Evolutionary conservation across 2,888 invertebrate genomes (phyloP).

Genomic region (Dasypogon diadema): DNA sequence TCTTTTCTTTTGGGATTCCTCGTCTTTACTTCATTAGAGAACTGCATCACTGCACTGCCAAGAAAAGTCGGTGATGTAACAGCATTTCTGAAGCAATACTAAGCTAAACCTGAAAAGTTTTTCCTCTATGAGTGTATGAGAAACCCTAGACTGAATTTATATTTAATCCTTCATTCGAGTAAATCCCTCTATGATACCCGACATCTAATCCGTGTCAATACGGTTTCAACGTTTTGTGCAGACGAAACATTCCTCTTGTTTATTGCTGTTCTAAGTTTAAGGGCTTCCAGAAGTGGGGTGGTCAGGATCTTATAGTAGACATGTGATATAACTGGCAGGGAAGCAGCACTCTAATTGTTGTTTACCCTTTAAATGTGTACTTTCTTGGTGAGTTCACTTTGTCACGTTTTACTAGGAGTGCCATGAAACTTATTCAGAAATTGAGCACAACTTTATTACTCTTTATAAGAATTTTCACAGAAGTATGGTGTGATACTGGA

Average conservation of each 20-base stretch:
- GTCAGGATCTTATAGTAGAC: neutral
- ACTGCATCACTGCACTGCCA: neutral
- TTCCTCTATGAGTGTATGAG: neutral
- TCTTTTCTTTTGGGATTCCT: slow-evolving; percentile 24
- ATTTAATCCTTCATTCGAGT: slow-evolving; percentile 30
- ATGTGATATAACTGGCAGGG: slow-evolving; percentile 12
- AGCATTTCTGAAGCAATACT: neutral
- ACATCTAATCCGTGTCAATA: slow-evolving; percentile 41
- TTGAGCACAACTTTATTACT: slow-evolving; percentile 25
- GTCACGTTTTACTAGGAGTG: slow-evolving; percentile 48
- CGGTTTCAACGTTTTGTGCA: slow-evolving; percentile 25
- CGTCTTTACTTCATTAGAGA: slow-evolving; percentile 39
- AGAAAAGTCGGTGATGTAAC: slow-evolving; percentile 28
- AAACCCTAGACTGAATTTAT: slow-evolving; percentile 1
- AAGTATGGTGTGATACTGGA: neutral
- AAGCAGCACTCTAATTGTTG: slow-evolving; percentile 48
- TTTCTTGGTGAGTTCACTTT: slow-evolving; percentile 51
- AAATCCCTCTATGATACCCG: slow-evolving; percentile 18
- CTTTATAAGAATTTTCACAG: slow-evolving; percentile 17
- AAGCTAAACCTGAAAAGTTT: slow-evolving; percentile 25
- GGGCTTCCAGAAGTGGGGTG: neutral
- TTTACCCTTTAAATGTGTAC: slow-evolving; percentile 49
- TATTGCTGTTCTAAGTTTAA: slow-evolving; percentile 24
- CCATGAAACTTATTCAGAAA: slow-evolving; percentile 21
- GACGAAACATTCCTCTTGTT: slow-evolving; percentile 22